A percentile compares a stretch with the other conserved stretches of the same genome.
Conservation (phyloP, 2,888 invertebrate genomes). For the Troides helena region DNA sequence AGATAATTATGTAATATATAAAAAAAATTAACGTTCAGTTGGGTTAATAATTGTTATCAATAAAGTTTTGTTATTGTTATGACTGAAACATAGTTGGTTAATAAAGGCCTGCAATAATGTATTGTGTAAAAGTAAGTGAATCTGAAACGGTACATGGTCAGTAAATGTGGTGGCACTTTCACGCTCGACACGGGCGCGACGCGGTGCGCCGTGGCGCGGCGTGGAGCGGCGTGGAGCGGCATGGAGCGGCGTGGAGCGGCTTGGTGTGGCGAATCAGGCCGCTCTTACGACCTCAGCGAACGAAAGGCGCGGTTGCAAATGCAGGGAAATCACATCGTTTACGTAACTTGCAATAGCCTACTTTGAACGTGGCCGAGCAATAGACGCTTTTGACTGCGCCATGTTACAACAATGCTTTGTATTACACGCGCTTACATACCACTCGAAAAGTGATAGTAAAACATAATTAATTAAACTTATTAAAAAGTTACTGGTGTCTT, state of each 20-base stretch:
- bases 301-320: conserved; percentile 43
- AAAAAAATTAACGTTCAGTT: neutral
- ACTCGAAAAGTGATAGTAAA: neutral
- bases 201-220: conserved; percentile 39
- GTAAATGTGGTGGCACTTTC: conserved; percentile 65
- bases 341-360: conserved; percentile 39
- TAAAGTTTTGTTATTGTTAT: neutral
- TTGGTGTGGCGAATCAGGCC: conserved; percentile 39
- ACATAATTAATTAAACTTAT: neutral
- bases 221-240: conserved; percentile 36
- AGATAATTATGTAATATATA: neutral
- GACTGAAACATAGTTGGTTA: conserved; percentile 14
- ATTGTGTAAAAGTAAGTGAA: conserved; percentile 62
- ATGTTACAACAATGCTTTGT: conserved; percentile 7
- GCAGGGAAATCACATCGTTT: conserved; percentile 50
- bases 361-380: conserved; percentile 18
- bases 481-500: too few species aligned
- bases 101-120: conserved; percentile 41
- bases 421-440: neutral
- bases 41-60: neutral
- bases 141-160: conserved; percentile 57
- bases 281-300: conserved; percentile 47
- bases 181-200: conserved; percentile 48
- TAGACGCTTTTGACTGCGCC: conserved; percentile 10
- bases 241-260: conserved; percentile 17